Base-by-base conservation (phyloP, 1,140 invertebrate genomes). In the Vanessa atalanta region DNA sequence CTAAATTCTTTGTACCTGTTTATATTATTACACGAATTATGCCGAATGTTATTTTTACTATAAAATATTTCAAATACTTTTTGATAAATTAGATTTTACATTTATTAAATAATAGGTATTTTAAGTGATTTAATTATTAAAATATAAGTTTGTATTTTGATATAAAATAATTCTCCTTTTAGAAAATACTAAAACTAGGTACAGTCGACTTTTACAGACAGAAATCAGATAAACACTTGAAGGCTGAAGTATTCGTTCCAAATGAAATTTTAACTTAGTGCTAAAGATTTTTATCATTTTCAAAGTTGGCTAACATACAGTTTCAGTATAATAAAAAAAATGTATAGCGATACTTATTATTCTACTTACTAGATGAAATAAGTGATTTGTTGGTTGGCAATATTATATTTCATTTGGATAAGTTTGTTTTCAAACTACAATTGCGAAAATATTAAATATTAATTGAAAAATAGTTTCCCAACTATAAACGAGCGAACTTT, bases 271-370 rank as follows among this genome's bases (percentile, higher is more conserved):
- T 70, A 70, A 79, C 73, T 76, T 65, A 61, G 72, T 76, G 57
- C 75, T 76, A 65, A 57, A 78, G 80, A 85, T 81, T 76, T 66
- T 81, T 83, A 86, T 87, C 84, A 53, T 74, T 64, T 69, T 76
- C 67, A 83, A 85, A 72, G 85, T 82, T 70, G 64, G 69, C 70
- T 47, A 76, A 76, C 53, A 47, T 53, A 37, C 65, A 48, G 26
- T 47, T 72, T 55, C 57, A 5, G 13, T 14, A 51, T 15, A 13
- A 51, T n/a, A 12, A 12, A 14, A 51, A 31, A 51, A 51, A 15
- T 14, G 15, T 37, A 37, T 43, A 43, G 8, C 37, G 9, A 11
- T 43, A 43, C 9, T 1, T 43, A 43, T 43, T 43, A 43, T 43
- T 9, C 37, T 43, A 43, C 3, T 43, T 0, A 43, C 3, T 43